Evolutionary conservation across 2,113 vertebrate genomes (phyloP).

Genomic region (Pheucticus melanocephalus): DNA sequence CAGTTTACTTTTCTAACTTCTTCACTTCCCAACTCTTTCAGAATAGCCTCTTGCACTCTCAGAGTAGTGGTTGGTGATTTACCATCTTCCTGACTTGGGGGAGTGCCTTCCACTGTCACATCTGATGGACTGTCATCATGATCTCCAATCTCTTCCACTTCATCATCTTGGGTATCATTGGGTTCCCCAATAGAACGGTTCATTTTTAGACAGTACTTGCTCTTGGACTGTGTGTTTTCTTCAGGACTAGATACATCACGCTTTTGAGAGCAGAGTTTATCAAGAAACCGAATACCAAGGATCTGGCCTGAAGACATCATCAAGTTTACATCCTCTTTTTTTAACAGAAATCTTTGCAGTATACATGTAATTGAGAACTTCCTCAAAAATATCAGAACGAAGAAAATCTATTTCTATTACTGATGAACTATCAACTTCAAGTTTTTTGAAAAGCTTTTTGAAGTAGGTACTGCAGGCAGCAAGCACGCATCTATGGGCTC

Average conservation of each 20-base stretch:
- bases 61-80: slow-evolving; percentile 85
- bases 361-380: slow-evolving; percentile 98
- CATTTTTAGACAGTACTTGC: slow-evolving; percentile 85
- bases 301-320: slow-evolving; percentile 99
- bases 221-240: slow-evolving; percentile 82
- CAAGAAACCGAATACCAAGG: slow-evolving; percentile 94
- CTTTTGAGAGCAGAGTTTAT: slow-evolving; percentile 97
- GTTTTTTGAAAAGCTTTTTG: slow-evolving; percentile 96
- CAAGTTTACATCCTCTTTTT: slow-evolving; percentile 95
- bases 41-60: slow-evolving; percentile 93
- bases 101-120: slow-evolving; percentile 82
- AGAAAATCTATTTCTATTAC: slow-evolving; percentile 96
- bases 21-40: slow-evolving; percentile 94
- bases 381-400: slow-evolving; percentile 95
- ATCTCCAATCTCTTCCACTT: slow-evolving; percentile 92
- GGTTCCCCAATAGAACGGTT: slow-evolving; percentile 81
- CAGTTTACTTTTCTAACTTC: slow-evolving; percentile 96
- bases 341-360: slow-evolving; percentile 95
- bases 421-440: slow-evolving; percentile 92
- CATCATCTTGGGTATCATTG: slow-evolving; percentile 79
- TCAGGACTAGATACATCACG: slow-evolving; percentile 90
- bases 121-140: slow-evolving; percentile 87
- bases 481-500: slow-evolving; percentile 91
- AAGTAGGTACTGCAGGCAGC: slow-evolving; percentile 97
- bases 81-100: slow-evolving; percentile 83